These are phyloP conservation scores for Stictonetta naevosa DNA, from an alignment of 2,113 vertebrate species.

Conservation along the genomic window DNA sequence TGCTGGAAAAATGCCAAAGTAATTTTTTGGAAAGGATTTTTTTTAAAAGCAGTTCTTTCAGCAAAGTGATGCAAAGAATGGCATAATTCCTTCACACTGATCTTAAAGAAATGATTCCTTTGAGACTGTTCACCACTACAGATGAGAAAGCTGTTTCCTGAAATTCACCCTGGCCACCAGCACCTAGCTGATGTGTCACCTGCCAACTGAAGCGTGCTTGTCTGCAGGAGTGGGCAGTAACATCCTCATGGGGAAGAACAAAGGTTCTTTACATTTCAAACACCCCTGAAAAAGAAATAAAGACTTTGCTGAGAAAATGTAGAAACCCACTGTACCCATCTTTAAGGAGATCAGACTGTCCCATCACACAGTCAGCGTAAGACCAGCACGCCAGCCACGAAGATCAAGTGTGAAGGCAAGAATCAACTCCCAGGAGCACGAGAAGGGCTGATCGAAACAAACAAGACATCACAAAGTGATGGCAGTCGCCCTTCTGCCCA, in stretches of 20 bases:
- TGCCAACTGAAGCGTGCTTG: not conserved
- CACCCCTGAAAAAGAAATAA: not conserved
- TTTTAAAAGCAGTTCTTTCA: not conserved
- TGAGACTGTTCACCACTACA: not conserved
- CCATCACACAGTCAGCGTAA: not conserved
- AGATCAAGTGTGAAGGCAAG: not conserved
- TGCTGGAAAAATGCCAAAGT: not conserved
- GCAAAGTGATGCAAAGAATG: not conserved
- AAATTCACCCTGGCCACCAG: not conserved
- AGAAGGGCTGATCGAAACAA: not conserved
- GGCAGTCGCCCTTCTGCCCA: not conserved
- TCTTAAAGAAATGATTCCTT: fast-evolving
- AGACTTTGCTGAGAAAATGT: not conserved
- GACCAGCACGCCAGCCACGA: not conserved
- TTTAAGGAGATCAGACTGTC: not conserved
- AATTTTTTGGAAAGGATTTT: not conserved
- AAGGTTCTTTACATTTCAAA: not conserved
- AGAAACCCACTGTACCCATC: not conserved
- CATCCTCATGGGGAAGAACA: not conserved
- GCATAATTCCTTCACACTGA: not conserved
- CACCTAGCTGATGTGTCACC: not conserved
- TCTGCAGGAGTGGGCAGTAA: not conserved
- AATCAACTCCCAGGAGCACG: not conserved
- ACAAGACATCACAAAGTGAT: fast-evolving
- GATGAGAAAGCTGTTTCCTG: not conserved